Conservation (phyloP, 2,113 vertebrate genomes). For the Lepus europaeus region DNA sequence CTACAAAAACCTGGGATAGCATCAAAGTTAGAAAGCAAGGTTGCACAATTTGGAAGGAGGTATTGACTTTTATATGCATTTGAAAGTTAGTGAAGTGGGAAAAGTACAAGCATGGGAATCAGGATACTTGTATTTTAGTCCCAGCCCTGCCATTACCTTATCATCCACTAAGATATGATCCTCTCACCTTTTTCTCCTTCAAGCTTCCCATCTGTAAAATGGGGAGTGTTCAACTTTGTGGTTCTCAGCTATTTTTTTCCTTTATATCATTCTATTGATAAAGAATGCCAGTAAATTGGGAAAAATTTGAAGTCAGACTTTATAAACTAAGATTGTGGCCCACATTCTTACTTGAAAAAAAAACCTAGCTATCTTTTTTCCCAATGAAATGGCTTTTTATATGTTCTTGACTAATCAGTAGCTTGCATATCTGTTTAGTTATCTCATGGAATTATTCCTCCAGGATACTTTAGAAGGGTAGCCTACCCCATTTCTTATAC, state of each 20-base stretch:
- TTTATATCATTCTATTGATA: not conserved
- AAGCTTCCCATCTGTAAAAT: constrained; percentile 4
- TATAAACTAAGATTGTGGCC: not conserved
- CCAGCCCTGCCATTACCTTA: not conserved
- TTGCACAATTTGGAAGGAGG: not conserved
- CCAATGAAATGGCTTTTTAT: not conserved
- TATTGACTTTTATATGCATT: not conserved
- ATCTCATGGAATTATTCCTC: not conserved
- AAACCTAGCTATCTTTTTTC: not conserved
- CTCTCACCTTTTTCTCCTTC: not conserved
- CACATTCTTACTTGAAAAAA: not conserved
- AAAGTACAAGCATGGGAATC: not conserved
- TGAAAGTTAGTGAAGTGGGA: not conserved
- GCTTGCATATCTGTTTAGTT: not conserved
- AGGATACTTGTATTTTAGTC: not conserved
- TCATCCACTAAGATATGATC: not conserved
- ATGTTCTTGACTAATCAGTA: not conserved
- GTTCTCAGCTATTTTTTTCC: constrained; percentile 35
- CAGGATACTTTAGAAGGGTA: not conserved
- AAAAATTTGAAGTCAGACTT: not conserved
- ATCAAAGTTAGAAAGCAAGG: not conserved
- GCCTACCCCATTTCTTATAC: not conserved
- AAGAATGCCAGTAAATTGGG: not conserved
- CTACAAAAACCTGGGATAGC: not conserved
- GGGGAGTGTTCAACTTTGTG: not conserved